phyloP scores from a whole-genome alignment of 2,888 invertebrate species.

The Eristalis intricaria region DNA sequence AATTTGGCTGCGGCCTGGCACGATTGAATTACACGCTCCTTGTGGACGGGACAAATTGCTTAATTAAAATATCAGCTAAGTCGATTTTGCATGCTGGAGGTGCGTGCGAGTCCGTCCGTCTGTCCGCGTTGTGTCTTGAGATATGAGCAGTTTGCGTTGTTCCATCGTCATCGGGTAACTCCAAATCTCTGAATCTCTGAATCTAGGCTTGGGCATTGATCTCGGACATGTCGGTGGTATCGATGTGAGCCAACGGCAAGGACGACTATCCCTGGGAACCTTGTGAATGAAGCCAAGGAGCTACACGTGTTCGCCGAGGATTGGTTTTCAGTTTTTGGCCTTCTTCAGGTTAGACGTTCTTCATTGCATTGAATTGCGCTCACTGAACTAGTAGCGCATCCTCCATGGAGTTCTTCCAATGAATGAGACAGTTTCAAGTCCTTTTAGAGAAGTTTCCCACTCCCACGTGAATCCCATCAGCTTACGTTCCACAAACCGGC shows the following conservation, averaged over 20 bases:
- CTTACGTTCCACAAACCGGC: not conserved
- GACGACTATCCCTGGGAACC: not conserved
- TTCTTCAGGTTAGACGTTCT: too few relatives aligned
- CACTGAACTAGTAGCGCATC: too few relatives aligned
- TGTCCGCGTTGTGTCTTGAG: not conserved
- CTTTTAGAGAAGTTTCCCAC: not conserved
- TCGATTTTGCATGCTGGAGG: constrained; percentile 31
- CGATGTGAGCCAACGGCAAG: not conserved
- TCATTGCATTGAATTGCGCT: too few relatives aligned
- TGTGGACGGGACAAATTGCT: constrained; percentile 74
- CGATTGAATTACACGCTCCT: constrained; percentile 63
- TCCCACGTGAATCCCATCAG: not conserved
- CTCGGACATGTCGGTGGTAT: constrained; percentile 2
- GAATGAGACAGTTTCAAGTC: too few relatives aligned
- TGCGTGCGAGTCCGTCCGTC: not conserved
- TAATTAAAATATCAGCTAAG: constrained; percentile 74
- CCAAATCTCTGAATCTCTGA: too few relatives aligned
- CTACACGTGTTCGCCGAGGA: not conserved
- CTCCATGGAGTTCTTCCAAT: too few relatives aligned
- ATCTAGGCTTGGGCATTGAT: constrained; percentile 12
- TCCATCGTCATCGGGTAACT: not conserved
- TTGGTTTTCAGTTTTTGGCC: not conserved
- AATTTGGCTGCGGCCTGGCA: constrained; percentile 52
- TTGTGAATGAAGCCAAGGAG: not conserved
- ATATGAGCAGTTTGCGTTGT: not conserved